Evolutionary conservation across 2,888 invertebrate genomes (phyloP).

Genomic region (Embidobia sp.): DNA sequence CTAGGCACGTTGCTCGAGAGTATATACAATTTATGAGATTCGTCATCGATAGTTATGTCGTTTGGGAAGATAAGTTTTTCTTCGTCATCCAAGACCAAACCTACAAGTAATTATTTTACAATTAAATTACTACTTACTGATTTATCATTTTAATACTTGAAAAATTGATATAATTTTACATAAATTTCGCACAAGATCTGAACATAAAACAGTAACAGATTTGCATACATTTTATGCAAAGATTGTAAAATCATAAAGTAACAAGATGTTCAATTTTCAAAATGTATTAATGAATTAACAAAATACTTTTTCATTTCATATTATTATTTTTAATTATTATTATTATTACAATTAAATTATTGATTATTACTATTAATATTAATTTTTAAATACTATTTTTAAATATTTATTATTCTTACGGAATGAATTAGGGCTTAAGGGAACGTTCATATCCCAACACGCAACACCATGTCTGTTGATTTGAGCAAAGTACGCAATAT

Average conservation of each 20-base stretch:
- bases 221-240: too few species aligned
- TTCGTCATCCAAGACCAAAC: conserved; percentile 87
- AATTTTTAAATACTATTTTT: too few species aligned
- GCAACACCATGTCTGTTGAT: conserved; percentile 90
- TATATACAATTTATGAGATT: conserved; percentile 72
- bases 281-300: not conserved
- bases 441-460: conserved; percentile 89
- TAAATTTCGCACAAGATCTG: too few species aligned
- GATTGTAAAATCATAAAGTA: too few species aligned
- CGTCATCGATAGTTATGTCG: conserved; percentile 83
- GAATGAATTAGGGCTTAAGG: conserved; percentile 85
- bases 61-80: conserved; percentile 89
- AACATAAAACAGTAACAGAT: too few species aligned
- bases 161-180: too few species aligned
- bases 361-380: too few species aligned
- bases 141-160: too few species aligned
- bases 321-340: too few species aligned
- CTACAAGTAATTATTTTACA: conserved; percentile 71
- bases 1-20: conserved; percentile 76
- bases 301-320: too few species aligned
- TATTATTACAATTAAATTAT: not conserved
- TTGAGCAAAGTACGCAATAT: conserved; percentile 89
- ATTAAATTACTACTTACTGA: too few species aligned
- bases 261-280: too few species aligned
- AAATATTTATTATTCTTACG: conserved; percentile 70